A percentile compares a stretch with the other conserved stretches of the same genome.
Evolutionary conservation across 30 jellyfish, hydroid and myxozoan species (phyloP).

Genomic region (Aurelia aurita): DNA sequence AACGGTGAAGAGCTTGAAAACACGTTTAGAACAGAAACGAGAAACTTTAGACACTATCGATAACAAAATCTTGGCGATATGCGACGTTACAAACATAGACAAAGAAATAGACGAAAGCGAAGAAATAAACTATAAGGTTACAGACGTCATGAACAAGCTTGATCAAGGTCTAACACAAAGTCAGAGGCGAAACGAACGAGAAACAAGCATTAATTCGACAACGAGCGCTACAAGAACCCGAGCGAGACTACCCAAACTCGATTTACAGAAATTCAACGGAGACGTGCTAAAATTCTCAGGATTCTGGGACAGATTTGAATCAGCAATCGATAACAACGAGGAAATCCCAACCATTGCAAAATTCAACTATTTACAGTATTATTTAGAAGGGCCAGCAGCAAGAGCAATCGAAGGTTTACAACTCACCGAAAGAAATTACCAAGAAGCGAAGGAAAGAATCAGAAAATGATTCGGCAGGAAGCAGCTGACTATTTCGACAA

Average conservation of each 20-base stretch:
- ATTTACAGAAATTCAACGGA: neutral
- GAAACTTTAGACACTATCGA: too few species aligned
- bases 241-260: neutral
- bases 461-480: neutral
- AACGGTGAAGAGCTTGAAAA: too few species aligned
- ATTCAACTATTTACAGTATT: neutral
- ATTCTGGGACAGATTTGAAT: conserved; percentile 13
- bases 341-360: neutral
- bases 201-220: too few species aligned
- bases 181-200: too few species aligned
- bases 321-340: neutral
- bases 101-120: too few species aligned
- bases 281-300: neutral
- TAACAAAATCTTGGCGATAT: too few species aligned
- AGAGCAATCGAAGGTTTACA: neutral
- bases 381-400: conserved; percentile 10
- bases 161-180: too few species aligned
- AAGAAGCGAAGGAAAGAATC: neutral
- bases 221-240: too few species aligned
- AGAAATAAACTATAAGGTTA: too few species aligned
- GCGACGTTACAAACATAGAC: too few species aligned
- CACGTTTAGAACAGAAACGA: too few species aligned
- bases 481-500: neutral
- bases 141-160: too few species aligned
- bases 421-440: neutral